Conservation (phyloP, 1,140 invertebrate species). For the Heliconius melpomene region DNA sequence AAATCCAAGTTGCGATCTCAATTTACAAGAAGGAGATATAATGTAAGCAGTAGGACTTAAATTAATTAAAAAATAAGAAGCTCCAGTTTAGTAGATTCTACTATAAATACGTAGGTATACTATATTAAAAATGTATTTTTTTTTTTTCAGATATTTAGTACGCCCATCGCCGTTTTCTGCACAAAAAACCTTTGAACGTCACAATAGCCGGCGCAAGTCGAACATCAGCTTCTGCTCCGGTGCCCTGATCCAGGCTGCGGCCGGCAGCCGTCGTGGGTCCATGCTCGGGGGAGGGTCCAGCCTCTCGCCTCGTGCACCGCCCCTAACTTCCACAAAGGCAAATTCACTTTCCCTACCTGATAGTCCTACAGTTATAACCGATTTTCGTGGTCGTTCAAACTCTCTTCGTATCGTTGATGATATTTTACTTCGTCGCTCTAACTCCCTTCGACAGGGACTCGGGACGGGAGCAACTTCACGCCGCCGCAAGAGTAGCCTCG, state of each 20-base stretch:
- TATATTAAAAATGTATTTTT: not conserved
- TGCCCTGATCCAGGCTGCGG: conserved; percentile 84
- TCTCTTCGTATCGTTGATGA: conserved; percentile 92
- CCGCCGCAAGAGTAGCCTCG: conserved; percentile 89
- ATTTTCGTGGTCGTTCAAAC: conserved; percentile 90
- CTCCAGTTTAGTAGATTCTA: not conserved
- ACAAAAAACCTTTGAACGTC: conserved; percentile 95
- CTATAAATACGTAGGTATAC: not conserved
- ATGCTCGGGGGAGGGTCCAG: conserved; percentile 82
- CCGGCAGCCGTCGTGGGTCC: conserved; percentile 81
- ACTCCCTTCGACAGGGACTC: conserved; percentile 90
- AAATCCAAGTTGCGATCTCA: conserved; percentile 98
- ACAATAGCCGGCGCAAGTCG: conserved; percentile 94
- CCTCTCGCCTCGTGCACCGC: conserved; percentile 86
- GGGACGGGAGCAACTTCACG: conserved; percentile 73
- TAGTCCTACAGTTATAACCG: conserved; percentile 89
- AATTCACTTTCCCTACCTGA: conserved; percentile 94
- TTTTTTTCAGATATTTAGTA: conserved; percentile 88
- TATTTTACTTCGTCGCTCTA: conserved; percentile 90
- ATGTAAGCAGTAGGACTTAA: conserved; percentile 84
- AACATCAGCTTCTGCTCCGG: conserved; percentile 94
- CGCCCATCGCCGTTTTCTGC: conserved; percentile 95
- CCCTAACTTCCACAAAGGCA: conserved; percentile 90
- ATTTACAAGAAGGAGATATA: conserved; percentile 97
- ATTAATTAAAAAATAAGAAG: not conserved